phyloP scores from a whole-genome alignment of 2,113 vertebrate species.

The Urocolius indicus region DNA sequence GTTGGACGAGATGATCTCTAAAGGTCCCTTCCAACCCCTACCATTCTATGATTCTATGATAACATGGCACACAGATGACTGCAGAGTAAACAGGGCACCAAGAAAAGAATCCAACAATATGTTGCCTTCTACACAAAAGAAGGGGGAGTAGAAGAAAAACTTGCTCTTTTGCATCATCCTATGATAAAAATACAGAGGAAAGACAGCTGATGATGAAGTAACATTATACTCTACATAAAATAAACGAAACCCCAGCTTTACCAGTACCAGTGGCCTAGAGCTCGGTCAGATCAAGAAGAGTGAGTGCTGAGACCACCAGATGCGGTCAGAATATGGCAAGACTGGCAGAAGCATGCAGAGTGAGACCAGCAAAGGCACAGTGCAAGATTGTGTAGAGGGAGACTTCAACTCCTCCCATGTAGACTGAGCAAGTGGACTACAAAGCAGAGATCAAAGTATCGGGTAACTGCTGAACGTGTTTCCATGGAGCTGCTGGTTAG shows the following conservation, averaged over 20 bases:
- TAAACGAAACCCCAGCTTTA: neutral
- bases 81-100: neutral
- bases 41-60: no score
- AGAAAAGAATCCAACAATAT: neutral
- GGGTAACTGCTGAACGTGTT: neutral
- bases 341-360: neutral
- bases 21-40: no score
- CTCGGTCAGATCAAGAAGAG: neutral
- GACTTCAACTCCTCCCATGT: neutral
- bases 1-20: no score
- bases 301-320: neutral
- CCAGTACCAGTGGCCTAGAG: neutral
- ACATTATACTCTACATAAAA: neutral
- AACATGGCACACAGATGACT: neutral
- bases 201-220: neutral
- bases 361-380: neutral
- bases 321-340: fast-evolving
- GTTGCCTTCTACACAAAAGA: neutral
- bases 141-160: neutral
- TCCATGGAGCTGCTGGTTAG: neutral
- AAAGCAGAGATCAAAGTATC: neutral
- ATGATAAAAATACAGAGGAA: neutral
- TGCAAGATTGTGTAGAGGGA: fast-evolving
- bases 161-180: neutral
- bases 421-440: neutral